phyloP scores from a whole-genome alignment of 2,113 vertebrate genomes.

The Chaetodon auriga region DNA sequence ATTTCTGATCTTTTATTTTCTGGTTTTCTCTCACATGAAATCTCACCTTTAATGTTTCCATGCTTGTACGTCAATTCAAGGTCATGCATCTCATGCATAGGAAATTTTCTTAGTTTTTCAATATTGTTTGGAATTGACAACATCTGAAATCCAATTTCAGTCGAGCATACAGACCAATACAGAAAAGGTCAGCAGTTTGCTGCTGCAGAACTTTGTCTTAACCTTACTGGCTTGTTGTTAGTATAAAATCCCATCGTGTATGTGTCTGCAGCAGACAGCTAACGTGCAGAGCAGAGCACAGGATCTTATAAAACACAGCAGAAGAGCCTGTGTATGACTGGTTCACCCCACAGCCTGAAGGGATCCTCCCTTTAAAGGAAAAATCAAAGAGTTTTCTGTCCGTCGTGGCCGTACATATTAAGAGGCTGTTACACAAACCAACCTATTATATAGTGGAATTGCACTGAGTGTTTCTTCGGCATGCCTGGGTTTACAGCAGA shows the following conservation, averaged over 20 bases:
- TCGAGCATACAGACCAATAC: background rate
- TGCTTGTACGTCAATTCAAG: conserved; percentile 1
- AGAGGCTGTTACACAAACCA: conserved; percentile 1
- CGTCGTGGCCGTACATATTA: background rate
- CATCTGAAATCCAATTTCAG: conserved; percentile 34
- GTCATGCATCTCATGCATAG: conserved; percentile 17
- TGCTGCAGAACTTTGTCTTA: background rate
- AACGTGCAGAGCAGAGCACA: background rate
- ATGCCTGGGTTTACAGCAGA: background rate
- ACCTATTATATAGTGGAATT: background rate
- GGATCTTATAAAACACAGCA: background rate
- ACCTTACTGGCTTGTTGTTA: conserved; percentile 2
- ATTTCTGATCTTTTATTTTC: background rate
- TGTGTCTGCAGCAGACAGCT: conserved; percentile 1
- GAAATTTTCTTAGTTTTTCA: conserved; percentile 25
- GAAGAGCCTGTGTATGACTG: background rate
- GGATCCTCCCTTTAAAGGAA: conserved; percentile 1
- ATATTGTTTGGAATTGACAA: conserved; percentile 23
- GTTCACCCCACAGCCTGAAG: background rate
- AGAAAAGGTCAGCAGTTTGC: conserved; percentile 35
- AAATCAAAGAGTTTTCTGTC: background rate
- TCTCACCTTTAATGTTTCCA: background rate
- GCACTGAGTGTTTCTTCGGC: background rate
- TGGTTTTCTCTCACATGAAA: background rate
- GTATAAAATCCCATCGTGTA: background rate